Base-by-base conservation (phyloP, 1,140 invertebrate genomes). In the Aleiodes sp. region DNA sequence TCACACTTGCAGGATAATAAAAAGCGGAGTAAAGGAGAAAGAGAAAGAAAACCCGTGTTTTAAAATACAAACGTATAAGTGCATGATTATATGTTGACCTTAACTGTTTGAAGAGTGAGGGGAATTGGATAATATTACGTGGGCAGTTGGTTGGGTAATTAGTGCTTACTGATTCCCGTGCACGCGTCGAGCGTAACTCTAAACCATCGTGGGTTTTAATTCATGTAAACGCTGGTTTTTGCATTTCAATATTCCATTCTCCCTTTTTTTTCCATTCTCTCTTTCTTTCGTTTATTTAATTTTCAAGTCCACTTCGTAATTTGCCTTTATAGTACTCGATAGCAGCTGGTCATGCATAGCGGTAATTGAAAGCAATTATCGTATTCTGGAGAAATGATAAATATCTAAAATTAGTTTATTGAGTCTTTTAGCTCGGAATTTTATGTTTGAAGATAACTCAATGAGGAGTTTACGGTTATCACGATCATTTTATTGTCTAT, bases 131-230 rank as follows among this genome's bases (percentile, higher is more conserved):
- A 21, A 52, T 52, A 52, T 52, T 24, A 52, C 46, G 46, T 52
- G 46, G 46, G 46, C 46, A 52, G 46, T 52, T 52, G 46, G 46
- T 52, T 19, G 46, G 46, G 46, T 52, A 52, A 52, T 52, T 52
- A 52, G 46, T 52, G 46, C 21, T 52, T 24, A 21, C 21, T 52
- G 46, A 52, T 52, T 52, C 19, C 21, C 46, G 46, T 52, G 46
- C 46, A 52, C 46, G 46, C 46, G 46, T 52, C 21, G 46, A 24
- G 46, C 46, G 46, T 52, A 52, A 52, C 46, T 21, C 46, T 52
- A 52, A 52, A 52, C 46, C 46, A 35, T 9, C 46, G 21, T 52
- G 46, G 46, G 19, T 52, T 52, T 24, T 52, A 52, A 52, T 52
- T 52, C 46, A 8, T 8, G 21, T 52, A 24, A 21, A 52, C 21